Evolutionary conservation across 2,888 invertebrate genomes (phyloP), one percentile per base, ranked within the genome.

Genomic region (Limenitis camilla): DNA sequence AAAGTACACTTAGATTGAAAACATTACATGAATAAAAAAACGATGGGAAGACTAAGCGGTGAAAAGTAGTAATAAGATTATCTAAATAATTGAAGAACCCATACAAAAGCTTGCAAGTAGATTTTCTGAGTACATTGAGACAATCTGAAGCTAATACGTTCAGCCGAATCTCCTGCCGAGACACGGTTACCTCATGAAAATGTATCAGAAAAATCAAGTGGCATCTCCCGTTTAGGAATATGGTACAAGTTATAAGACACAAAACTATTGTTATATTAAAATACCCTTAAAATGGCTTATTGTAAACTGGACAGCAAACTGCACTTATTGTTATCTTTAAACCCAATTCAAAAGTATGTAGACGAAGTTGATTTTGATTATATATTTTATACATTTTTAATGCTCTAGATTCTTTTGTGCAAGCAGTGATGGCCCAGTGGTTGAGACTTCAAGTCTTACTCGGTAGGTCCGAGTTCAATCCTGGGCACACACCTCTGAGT

Each of bases 171-270:
- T 69, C 68, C 58, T 69, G 65, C 66, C 68, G 65, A 64, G 69
- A 68, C 66, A 69, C 68, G 65, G 71, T 71, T 66, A 70, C 75
- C 85, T 85, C 86, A 86, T 86, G 86, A 86, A 86, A 86, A 86
- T 86, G 86, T 86, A 86, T 84, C 83, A 83, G 76, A 83, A 84
- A 83, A 86, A 84, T 84, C 84, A 79, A 85, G 81, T 78, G 77
- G 71, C 78, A 69, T 71, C 67, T 66, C 64, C 63, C 66, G 69
- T 63, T 64, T 62, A 55, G 40, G 60, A 53, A 45, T 59, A 55
- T 72, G 80, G 80, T 72, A 6, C 61, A 74, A 74, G 61, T 42
- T 31, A 62, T 1, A 41, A 64, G 57, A 56, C 53, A 11, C 32
- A 6, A 3, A 10, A 4, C n/a, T 39, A 33, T 40, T 40, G 4